Percentiles rank a stretch among this genome's conserved stretches.
These are phyloP conservation scores for Drosophila santomea DNA, from an alignment of 1,140 invertebrate species.

Conservation along the genomic window DNA sequence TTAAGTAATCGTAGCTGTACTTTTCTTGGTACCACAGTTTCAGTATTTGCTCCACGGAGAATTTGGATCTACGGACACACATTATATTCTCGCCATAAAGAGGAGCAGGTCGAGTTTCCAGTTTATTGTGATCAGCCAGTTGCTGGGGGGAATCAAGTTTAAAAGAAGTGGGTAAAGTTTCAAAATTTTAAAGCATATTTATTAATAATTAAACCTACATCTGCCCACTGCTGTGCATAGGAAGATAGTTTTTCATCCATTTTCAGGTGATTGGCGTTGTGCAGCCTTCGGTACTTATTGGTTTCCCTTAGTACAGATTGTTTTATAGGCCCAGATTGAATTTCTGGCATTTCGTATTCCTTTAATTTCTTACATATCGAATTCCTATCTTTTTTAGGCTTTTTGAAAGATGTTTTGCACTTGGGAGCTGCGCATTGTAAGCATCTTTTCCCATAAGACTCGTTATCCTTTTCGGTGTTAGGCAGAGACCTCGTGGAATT, in stretches of 20 bases:
- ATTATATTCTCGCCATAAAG: constrained; percentile 71
- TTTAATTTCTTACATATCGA: not conserved
- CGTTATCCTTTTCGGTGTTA: not conserved
- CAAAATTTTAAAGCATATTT: too few relatives aligned
- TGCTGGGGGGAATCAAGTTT: constrained; percentile 24
- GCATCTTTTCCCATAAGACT: not conserved
- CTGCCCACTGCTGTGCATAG: constrained; percentile 64
- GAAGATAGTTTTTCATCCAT: constrained; percentile 22
- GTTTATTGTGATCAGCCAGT: constrained; percentile 38
- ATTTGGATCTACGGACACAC: constrained; percentile 84
- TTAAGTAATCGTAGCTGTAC: constrained; percentile 86
- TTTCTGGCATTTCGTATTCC: not conserved
- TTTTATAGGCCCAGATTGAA: not conserved
- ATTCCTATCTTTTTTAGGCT: not conserved
- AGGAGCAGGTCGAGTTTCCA: constrained; percentile 61
- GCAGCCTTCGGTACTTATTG: constrained; percentile 46
- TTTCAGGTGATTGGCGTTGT: constrained; percentile 22
- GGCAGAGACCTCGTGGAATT: constrained; percentile 1
- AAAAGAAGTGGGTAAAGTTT: too few relatives aligned
- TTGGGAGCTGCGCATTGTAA: not conserved
- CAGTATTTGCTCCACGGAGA: constrained; percentile 22
- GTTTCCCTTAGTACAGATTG: constrained; percentile 14
- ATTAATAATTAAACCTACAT: constrained; percentile 26
- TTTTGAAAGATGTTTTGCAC: not conserved
- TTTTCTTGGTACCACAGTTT: constrained; percentile 88